Percentiles rank a stretch among this genome's conserved stretches.
Evolutionary conservation across 2,797 vertebrate species (phyloP).

Genomic region (Triplophysa bombifrons): DNA sequence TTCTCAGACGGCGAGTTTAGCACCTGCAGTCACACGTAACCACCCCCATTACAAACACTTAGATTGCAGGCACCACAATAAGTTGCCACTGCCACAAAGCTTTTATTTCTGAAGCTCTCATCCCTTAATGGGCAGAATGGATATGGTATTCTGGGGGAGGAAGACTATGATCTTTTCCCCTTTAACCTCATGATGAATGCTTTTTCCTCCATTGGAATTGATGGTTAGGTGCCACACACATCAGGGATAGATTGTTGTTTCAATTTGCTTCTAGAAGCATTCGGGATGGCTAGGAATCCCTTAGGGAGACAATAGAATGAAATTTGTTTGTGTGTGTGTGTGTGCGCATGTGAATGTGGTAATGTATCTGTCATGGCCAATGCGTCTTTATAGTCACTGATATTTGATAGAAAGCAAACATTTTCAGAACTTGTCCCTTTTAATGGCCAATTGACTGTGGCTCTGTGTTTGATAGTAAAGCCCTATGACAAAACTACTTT

Average conservation of each 20-base stretch:
- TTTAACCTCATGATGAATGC: slow-evolving; percentile 7
- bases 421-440: not conserved
- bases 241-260: slow-evolving; percentile 27
- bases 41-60: slow-evolving; percentile 29
- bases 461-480: slow-evolving; percentile 4
- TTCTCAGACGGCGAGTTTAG: slow-evolving; percentile 20
- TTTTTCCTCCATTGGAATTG: slow-evolving; percentile 20
- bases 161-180: slow-evolving; percentile 2
- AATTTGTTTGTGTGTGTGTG: slow-evolving; percentile 7
- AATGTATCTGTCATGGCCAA: slow-evolving; percentile 9
- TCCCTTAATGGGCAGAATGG: slow-evolving; percentile 29
- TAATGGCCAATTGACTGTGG: slow-evolving; percentile 14
- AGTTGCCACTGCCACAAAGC: slow-evolving; percentile 34
- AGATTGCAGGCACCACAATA: slow-evolving; percentile 27
- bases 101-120: slow-evolving; percentile 50
- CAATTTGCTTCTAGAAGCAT: slow-evolving; percentile 1
- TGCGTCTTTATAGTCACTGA: not conserved
- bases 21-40: slow-evolving; percentile 32
- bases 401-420: not conserved
- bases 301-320: slow-evolving; percentile 25
- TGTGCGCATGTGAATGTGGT: not conserved
- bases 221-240: slow-evolving; percentile 31
- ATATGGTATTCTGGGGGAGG: slow-evolving; percentile 27
- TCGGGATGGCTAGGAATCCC: slow-evolving; percentile 31
- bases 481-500: not conserved